Conservation (phyloP, 2,113 vertebrate species). For the Boleophthalmus pectinirostris region DNA sequence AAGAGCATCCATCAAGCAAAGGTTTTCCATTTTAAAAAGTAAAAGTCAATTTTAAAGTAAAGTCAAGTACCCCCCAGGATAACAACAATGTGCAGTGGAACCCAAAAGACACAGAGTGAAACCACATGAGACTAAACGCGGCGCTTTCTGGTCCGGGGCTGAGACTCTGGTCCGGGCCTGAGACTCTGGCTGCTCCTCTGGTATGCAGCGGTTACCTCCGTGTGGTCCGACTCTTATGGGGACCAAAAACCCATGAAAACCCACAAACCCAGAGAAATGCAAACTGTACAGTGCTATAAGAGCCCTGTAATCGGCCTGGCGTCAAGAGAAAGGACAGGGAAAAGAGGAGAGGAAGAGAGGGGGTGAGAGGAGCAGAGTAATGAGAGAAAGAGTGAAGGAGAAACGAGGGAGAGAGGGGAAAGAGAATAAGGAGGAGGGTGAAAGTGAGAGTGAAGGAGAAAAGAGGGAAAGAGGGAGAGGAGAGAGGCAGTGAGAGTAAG, state of each 20-base stretch:
- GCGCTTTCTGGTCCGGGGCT: background rate
- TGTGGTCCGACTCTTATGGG: background rate
- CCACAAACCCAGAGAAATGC: constrained; percentile 16
- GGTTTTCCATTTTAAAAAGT: background rate
- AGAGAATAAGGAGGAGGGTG: too few relatives aligned
- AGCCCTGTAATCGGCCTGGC: constrained; percentile 42
- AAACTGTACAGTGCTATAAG: constrained; percentile 39
- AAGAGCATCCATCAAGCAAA: too few relatives aligned
- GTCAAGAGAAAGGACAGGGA: too few relatives aligned
- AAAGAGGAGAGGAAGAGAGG: too few relatives aligned
- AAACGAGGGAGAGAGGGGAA: too few relatives aligned
- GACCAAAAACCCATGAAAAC: constrained; percentile 15
- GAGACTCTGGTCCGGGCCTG: background rate
- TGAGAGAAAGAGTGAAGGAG: too few relatives aligned
- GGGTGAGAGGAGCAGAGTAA: too few relatives aligned
- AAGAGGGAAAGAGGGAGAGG: too few relatives aligned
- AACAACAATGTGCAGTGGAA: background rate
- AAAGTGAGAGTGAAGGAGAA: too few relatives aligned
- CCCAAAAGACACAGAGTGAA: background rate
- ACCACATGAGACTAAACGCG: constrained; percentile 10
- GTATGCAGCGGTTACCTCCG: constrained; percentile 13
- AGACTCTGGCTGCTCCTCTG: background rate
- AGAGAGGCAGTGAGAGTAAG: too few relatives aligned
- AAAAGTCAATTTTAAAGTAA: background rate
- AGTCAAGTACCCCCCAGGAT: background rate